Evolutionary conservation across 2,797 vertebrate species (phyloP).

Genomic region (Darevskia mixta): DNA sequence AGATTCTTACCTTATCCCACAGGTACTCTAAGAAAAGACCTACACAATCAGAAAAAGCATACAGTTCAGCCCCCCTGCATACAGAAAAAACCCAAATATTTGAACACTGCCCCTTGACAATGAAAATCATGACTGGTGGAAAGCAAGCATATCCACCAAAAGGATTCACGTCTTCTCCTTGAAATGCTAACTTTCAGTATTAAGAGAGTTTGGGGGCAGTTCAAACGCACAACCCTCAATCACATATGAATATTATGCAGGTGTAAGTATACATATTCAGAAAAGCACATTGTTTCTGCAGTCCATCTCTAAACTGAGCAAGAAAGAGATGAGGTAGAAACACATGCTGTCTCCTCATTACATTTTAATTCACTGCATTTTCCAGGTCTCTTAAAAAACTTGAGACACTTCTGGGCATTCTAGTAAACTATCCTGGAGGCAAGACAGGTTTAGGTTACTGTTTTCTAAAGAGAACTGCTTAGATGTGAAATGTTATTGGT

Average conservation of each 20-base stretch:
- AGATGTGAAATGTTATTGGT: neutral
- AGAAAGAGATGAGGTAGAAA: neutral
- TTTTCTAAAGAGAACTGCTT: slow-evolving; percentile 4
- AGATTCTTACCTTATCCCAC: slow-evolving; percentile 1
- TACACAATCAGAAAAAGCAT: neutral
- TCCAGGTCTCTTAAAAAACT: neutral
- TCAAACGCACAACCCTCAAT: neutral
- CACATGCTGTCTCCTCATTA: neutral
- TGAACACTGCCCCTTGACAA: neutral
- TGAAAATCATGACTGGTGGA: neutral
- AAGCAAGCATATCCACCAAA: neutral
- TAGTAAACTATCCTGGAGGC: neutral
- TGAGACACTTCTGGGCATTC: neutral
- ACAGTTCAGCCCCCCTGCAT: neutral
- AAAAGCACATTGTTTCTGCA: no score
- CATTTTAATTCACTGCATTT: neutral
- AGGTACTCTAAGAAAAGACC: neutral
- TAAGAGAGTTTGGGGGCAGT: neutral
- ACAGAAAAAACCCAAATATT: neutral
- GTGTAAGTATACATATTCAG: no score
- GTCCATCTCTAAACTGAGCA: neutral
- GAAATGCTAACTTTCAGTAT: neutral
- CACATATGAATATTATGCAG: neutral
- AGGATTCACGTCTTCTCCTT: neutral
- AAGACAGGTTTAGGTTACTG: neutral